Conservation (phyloP, 2,888 invertebrate species). For the Lacanobia wlatinum region DNA sequence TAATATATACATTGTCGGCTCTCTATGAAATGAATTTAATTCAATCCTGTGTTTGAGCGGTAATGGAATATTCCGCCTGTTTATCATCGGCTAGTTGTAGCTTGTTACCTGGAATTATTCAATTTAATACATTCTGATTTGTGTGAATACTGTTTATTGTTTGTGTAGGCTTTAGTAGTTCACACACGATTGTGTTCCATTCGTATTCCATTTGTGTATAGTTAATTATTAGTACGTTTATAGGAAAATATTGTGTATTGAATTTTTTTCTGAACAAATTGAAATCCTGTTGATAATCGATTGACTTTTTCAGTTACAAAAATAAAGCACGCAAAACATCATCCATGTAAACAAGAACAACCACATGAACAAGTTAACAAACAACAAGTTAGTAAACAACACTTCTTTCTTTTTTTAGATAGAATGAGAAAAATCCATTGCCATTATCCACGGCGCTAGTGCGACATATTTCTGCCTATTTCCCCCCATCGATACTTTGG, state of each 20-base stretch:
- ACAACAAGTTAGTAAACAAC: too few species aligned
- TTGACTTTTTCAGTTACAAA: too few species aligned
- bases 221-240: neutral
- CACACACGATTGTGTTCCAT: constrained; percentile 3
- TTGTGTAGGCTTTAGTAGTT: constrained; percentile 5
- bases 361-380: neutral
- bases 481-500: constrained; percentile 20
- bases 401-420: too few species aligned
- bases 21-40: constrained; percentile 48
- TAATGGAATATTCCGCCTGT: constrained; percentile 47
- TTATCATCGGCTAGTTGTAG: constrained; percentile 26
- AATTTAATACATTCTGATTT: constrained; percentile 29
- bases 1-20: constrained; percentile 45
- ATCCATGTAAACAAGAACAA: neutral
- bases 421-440: neutral
- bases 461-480: constrained; percentile 8
- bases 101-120: constrained; percentile 25
- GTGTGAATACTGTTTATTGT: constrained; percentile 22
- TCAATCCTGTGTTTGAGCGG: constrained; percentile 31
- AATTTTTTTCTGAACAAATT: too few species aligned
- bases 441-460: neutral
- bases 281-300: too few species aligned
- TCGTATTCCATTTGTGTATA: constrained; percentile 2
- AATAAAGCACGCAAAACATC: neutral
- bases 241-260: too few species aligned